A percentile compares a stretch with the other conserved stretches of the same genome.
Conservation (phyloP, 2,888 invertebrate genomes). For the Meloe dianella region DNA sequence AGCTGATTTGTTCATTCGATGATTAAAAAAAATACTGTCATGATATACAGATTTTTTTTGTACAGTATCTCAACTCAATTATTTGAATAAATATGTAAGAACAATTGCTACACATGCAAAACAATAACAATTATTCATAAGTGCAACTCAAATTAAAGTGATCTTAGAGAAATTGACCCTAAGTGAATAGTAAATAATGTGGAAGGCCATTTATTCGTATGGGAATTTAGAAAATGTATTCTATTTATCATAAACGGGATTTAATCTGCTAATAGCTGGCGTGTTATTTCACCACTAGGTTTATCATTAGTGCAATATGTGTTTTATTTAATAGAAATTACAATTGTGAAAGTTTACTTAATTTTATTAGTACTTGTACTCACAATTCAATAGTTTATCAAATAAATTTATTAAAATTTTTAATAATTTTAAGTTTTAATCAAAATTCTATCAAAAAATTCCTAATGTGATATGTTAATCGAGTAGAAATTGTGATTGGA, state of each 20-base stretch:
- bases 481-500: background rate
- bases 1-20: slow-evolving; percentile 27
- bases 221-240: slow-evolving; percentile 37
- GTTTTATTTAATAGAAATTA: slow-evolving; percentile 23
- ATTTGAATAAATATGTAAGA: background rate
- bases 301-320: slow-evolving; percentile 35
- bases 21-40: background rate
- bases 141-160: background rate
- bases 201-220: slow-evolving; percentile 9
- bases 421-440: no score
- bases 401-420: background rate
- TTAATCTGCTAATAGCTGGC: slow-evolving; percentile 43
- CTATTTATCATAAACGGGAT: slow-evolving; percentile 34
- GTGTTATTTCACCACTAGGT: slow-evolving; percentile 39
- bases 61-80: background rate
- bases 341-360: background rate
- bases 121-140: background rate
- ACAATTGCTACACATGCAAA: background rate
- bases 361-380: background rate
- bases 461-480: background rate
- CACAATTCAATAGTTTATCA: background rate
- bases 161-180: background rate
- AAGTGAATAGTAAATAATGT: slow-evolving; percentile 3
- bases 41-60: background rate
- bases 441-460: background rate